A percentile compares a stretch with the other conserved stretches of the same genome.
phyloP scores from a whole-genome alignment of 92 coral and sea anemone genomes.

The Metridium senile region DNA sequence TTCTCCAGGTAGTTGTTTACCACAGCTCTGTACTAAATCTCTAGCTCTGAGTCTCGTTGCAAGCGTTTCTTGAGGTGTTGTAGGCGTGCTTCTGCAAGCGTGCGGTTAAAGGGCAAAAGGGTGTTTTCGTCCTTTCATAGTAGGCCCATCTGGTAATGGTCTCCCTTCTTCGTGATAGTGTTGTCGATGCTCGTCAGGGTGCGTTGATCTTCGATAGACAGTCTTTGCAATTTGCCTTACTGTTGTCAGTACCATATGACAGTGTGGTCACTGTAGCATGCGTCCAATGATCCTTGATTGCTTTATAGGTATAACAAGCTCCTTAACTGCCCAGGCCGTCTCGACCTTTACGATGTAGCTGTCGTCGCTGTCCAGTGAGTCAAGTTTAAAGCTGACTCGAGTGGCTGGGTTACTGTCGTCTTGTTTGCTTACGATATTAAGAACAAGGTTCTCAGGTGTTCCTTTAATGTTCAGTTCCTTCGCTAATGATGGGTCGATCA shows the following conservation, averaged over 20 bases:
- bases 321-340: slow-evolving; percentile 61
- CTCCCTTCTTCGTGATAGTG: slow-evolving; percentile 33
- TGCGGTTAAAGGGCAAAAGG: slow-evolving; percentile 18
- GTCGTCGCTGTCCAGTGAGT: slow-evolving; percentile 26
- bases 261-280: slow-evolving; percentile 56
- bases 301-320: slow-evolving; percentile 58
- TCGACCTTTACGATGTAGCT: slow-evolving; percentile 34
- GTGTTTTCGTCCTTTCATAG: slow-evolving; percentile 37
- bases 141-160: slow-evolving; percentile 36
- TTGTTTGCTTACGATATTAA: slow-evolving; percentile 45
- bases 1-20: slow-evolving; percentile 5
- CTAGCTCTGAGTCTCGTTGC: slow-evolving; percentile 22
- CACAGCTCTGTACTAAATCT: slow-evolving; percentile 7
- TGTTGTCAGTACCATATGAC: no score
- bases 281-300: slow-evolving; percentile 30
- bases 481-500: slow-evolving; percentile 56
- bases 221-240: slow-evolving; percentile 21
- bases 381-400: slow-evolving; percentile 47
- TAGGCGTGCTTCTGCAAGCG: slow-evolving; percentile 32
- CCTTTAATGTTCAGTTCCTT: slow-evolving; percentile 46
- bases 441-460: slow-evolving; percentile 39
- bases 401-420: slow-evolving; percentile 29
- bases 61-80: slow-evolving; percentile 33
- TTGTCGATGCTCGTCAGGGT: slow-evolving; percentile 28
- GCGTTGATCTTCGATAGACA: slow-evolving; percentile 41